phyloP scores from a whole-genome alignment of 2,888 invertebrate genomes.

The Silvanus unidentatus region DNA sequence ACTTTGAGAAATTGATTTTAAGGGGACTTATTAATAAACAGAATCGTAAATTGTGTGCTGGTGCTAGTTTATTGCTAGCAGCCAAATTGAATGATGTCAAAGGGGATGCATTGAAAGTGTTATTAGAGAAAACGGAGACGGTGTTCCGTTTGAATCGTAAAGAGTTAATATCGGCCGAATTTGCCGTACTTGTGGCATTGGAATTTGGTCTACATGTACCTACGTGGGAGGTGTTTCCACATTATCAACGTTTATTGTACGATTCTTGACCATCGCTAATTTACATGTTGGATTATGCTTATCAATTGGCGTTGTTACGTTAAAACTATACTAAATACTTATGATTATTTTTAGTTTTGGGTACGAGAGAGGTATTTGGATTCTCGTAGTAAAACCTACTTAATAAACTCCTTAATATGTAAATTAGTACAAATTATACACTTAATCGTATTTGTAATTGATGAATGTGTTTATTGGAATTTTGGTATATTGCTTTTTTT shows the following conservation, averaged over 20 bases:
- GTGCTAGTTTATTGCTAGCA: constrained; percentile 86
- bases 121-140: constrained; percentile 91
- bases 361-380: too few relatives aligned
- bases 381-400: too few relatives aligned
- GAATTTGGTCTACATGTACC: constrained; percentile 93
- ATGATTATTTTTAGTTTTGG: too few relatives aligned
- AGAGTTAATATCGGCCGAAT: constrained; percentile 86
- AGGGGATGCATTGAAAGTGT: constrained; percentile 75
- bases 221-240: constrained; percentile 86
- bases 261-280: constrained; percentile 66
- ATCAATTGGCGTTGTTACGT: too few relatives aligned
- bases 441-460: too few relatives aligned
- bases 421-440: too few relatives aligned
- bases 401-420: too few relatives aligned
- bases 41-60: constrained; percentile 93
- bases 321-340: too few relatives aligned
- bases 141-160: constrained; percentile 85
- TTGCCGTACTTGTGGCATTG: constrained; percentile 88
- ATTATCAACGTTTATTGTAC: constrained; percentile 89
- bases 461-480: too few relatives aligned
- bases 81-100: constrained; percentile 97
- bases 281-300: too few relatives aligned
- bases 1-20: constrained; percentile 93
- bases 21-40: constrained; percentile 89
- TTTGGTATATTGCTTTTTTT: too few relatives aligned